Conservation (phyloP, 1,140 invertebrate genomes). For the Drosophila takahashii region DNA sequence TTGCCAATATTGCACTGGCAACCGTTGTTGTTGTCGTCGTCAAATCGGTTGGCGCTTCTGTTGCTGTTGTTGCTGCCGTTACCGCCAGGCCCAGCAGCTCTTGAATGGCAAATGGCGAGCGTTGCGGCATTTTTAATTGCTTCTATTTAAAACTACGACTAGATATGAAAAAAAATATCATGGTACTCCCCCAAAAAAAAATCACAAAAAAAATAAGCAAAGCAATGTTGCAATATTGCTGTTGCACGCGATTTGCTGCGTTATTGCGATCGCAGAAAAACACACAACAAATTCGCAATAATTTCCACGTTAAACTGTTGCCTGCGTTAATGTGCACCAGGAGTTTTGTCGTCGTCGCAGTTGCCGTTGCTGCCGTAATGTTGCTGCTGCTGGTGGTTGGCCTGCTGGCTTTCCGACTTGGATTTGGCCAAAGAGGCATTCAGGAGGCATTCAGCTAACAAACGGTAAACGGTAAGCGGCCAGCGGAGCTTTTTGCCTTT, state of each 20-base stretch:
- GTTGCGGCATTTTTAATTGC: conserved; percentile 88
- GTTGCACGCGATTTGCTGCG: conserved; percentile 2
- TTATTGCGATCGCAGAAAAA: conserved; percentile 52
- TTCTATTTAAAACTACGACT: conserved; percentile 1
- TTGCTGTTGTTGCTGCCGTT: conserved; percentile 49
- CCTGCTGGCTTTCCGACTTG: conserved; percentile 13
- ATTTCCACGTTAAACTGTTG: conserved; percentile 85
- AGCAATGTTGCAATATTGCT: neutral
- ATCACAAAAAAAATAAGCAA: neutral
- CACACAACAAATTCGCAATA: conserved; percentile 84
- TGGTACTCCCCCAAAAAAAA: neutral
- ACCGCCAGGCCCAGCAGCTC: conserved; percentile 91
- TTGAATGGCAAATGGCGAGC: conserved; percentile 96
- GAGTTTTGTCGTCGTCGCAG: conserved; percentile 78
- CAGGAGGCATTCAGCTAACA: conserved; percentile 46
- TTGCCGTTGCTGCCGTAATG: conserved; percentile 32
- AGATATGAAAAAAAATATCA: conserved; percentile 1
- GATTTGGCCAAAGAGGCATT: conserved; percentile 28
- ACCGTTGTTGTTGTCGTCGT: conserved; percentile 19
- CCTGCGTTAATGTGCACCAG: conserved; percentile 81
- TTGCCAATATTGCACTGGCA: conserved; percentile 1
- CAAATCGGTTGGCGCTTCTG: conserved; percentile 57
- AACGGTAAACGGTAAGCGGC: conserved; percentile 58
- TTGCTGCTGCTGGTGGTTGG: conserved; percentile 66
- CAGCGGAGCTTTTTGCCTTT: conserved; percentile 24